Evolutionary conservation across 2,113 vertebrate species (phyloP).

Genomic region (Tor tambroides): DNA sequence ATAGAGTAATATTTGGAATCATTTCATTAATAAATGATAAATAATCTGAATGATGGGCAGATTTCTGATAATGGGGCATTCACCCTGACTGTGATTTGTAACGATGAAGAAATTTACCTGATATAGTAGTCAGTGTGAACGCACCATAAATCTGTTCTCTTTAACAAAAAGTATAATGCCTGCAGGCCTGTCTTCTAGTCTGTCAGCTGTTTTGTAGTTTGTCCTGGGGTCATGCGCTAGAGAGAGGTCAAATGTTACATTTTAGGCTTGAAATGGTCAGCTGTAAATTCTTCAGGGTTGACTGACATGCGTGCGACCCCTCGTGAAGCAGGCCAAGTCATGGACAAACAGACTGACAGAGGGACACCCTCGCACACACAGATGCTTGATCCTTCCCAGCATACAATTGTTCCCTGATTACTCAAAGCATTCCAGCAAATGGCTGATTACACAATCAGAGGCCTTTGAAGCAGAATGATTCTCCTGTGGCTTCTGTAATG

Average conservation of each 20-base stretch:
- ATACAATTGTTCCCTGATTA: slow-evolving; percentile 54
- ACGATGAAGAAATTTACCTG: background rate
- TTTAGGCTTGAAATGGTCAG: slow-evolving; percentile 4
- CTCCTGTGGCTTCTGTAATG: slow-evolving; percentile 69
- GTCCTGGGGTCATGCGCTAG: background rate
- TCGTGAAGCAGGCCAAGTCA: background rate
- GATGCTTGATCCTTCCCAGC: background rate
- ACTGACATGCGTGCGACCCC: background rate
- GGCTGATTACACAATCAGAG: slow-evolving; percentile 72
- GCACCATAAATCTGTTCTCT: background rate
- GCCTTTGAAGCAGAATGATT: slow-evolving; percentile 70
- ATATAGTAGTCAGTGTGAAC: background rate
- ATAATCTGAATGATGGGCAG: background rate
- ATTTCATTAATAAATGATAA: background rate
- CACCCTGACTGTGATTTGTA: background rate
- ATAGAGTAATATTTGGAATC: too few species aligned
- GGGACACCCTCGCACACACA: background rate
- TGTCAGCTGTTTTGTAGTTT: slow-evolving; percentile 6
- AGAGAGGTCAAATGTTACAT: slow-evolving; percentile 19
- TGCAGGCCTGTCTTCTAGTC: background rate
- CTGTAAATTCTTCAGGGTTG: slow-evolving; percentile 16
- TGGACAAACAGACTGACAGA: background rate
- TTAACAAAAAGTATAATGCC: background rate
- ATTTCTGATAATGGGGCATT: background rate
- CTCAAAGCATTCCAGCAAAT: slow-evolving; percentile 51